Evolutionary conservation across 2,888 invertebrate genomes (phyloP), one percentile per base, ranked within the genome.

Genomic region (Pseudolycoriella hygida): DNA sequence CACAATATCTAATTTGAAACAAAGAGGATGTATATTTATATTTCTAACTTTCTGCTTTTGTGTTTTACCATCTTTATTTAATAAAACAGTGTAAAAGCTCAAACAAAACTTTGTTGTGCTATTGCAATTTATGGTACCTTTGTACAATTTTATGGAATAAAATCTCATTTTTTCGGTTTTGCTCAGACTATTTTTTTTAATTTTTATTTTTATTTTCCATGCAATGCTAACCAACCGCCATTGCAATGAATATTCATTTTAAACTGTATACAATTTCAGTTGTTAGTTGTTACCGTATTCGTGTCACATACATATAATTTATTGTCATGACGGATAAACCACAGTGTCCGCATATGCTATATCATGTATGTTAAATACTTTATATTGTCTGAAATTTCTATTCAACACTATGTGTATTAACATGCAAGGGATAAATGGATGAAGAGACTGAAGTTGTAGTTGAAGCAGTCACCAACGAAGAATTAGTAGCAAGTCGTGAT

Each of bases 211-310:
- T 34, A 8, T 34, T 34, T 34, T 34, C 15, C 15, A 14, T 34
- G 34, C 34, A 34, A 34, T 10, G 34, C 34, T 14, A 34, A 34
- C 34, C 34, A 34, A 34, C 34, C 15, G 8, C 25, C 25, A 25
- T 25, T 25, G 25, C 34, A 34, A 34, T 34, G 34, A 34, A 34
- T 34, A 34, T 34, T 34, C 34, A 34, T 34, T 34, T 34, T 34
- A 34, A 34, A 34, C 34, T 34, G 34, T 34, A 34, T 34, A 34
- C 34, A 34, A 34, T 34, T 34, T 34, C 34, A 34, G 34, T 34
- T 34, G 34, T 34, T 25, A 25, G 25, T 25, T 25, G 25, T 25
- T 25, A 12, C 34, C 34, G 34, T 14, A 34, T 34, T 34, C 34
- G 11, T 34, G 34, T 34, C 34, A 34, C 34, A 34, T 34, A 34